Evolutionary conservation across 1,140 invertebrate species (phyloP).

Genomic region (Tribolium castaneum): DNA sequence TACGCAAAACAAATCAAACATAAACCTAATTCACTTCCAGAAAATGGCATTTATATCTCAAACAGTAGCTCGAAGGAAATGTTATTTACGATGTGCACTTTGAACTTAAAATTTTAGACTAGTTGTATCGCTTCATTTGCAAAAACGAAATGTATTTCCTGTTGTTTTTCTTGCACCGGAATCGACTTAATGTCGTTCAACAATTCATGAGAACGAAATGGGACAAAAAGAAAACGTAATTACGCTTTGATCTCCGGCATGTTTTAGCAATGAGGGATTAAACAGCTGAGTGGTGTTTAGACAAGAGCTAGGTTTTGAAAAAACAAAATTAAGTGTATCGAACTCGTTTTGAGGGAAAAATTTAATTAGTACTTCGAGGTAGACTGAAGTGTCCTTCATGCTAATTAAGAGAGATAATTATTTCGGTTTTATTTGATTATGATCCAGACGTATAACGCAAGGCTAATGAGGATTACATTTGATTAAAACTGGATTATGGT

Average conservation of each 20-base stretch:
- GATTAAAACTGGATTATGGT: no score
- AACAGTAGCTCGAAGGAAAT: no score
- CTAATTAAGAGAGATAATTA: no score
- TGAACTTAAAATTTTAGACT: no score
- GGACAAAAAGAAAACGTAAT: neutral
- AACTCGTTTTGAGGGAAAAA: neutral
- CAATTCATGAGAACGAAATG: neutral
- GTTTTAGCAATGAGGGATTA: neutral
- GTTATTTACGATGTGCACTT: no score
- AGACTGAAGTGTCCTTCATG: neutral
- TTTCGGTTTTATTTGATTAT: no score
- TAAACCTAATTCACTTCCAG: no score
- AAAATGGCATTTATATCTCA: no score
- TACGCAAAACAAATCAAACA: no score
- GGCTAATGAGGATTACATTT: no score
- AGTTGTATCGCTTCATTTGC: neutral
- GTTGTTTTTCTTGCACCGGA: neutral
- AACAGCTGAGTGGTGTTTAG: neutral
- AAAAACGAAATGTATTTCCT: neutral
- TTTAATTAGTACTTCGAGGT: neutral
- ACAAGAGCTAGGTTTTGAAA: neutral
- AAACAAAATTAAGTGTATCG: neutral
- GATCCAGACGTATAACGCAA: no score
- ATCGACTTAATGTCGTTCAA: neutral
- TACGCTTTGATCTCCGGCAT: neutral